phyloP scores from a whole-genome alignment of 2,888 invertebrate genomes.

The Chrysina gloriosa region DNA sequence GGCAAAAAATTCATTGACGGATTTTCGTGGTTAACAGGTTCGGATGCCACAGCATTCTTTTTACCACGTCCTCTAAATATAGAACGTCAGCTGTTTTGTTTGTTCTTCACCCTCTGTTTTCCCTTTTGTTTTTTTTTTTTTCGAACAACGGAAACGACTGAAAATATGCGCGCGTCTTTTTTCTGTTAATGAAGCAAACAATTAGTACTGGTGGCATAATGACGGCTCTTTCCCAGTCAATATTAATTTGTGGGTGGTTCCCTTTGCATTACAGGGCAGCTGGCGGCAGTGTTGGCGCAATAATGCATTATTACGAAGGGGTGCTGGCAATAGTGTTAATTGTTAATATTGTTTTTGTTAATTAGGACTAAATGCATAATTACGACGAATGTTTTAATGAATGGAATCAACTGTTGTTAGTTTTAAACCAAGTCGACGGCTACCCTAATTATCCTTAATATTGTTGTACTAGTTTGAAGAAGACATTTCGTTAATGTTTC shows the following conservation, averaged over 20 bases:
- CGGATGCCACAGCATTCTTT: too few species aligned
- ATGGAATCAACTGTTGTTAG: too few species aligned
- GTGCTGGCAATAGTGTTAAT: not conserved
- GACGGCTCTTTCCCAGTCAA: constrained; percentile 1
- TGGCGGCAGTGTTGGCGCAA: not conserved
- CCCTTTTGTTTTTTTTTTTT: too few species aligned
- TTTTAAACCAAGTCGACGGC: too few species aligned
- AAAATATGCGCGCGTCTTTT: not conserved
- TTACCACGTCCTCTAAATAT: too few species aligned
- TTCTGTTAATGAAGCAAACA: not conserved
- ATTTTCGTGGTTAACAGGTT: not conserved
- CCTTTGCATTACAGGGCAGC: too few species aligned
- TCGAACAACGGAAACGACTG: not conserved
- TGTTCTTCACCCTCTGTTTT: too few species aligned
- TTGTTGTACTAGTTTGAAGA: too few species aligned
- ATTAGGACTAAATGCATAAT: constrained; percentile 1
- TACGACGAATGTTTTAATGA: not conserved
- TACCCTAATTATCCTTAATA: too few species aligned
- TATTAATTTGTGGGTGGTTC: constrained; percentile 13
- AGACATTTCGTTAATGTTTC: too few species aligned
- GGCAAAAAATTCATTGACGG: not conserved
- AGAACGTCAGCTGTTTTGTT: too few species aligned
- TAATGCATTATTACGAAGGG: not conserved
- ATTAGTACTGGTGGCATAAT: constrained; percentile 9
- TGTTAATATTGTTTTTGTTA: constrained; percentile 1